Evolutionary conservation across 1,140 invertebrate species (phyloP).

Genomic region (Dinoponera quadriceps): DNA sequence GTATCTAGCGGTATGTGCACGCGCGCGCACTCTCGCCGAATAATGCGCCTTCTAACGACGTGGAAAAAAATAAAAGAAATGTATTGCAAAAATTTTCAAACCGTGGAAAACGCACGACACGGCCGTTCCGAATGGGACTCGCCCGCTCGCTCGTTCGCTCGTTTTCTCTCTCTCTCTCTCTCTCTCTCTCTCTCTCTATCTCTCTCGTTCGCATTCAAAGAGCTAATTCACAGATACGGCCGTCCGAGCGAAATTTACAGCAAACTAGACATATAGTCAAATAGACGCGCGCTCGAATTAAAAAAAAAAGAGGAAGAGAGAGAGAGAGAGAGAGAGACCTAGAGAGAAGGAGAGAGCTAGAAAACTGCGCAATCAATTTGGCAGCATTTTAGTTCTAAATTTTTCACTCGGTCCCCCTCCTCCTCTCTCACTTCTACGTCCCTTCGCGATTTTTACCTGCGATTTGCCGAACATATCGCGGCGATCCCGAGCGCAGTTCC

Average conservation of each 20-base stretch:
- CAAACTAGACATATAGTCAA: neutral
- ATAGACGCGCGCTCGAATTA: neutral
- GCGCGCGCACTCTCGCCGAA: neutral
- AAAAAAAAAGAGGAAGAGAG: no score
- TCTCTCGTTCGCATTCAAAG: slow-evolving; percentile 17
- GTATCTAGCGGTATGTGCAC: slow-evolving; percentile 15
- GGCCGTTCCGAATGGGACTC: slow-evolving; percentile 36
- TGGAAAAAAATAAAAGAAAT: slow-evolving; percentile 20
- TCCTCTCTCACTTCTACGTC: no score
- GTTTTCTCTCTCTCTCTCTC: no score
- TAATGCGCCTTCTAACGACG: slow-evolving; percentile 58
- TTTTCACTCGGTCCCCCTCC: no score
- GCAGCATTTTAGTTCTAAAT: no score
- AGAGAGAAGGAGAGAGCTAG: no score
- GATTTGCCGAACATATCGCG: no score
- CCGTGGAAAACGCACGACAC: slow-evolving; percentile 6
- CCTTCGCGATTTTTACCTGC: no score
- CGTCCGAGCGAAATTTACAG: slow-evolving; percentile 51
- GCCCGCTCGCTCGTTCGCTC: neutral
- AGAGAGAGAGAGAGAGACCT: no score
- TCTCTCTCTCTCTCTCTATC: neutral
- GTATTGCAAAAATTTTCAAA: slow-evolving; percentile 48
- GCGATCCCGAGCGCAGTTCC: no score
- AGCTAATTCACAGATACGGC: slow-evolving; percentile 54
- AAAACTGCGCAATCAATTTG: no score